Base-by-base conservation (phyloP, 1,140 invertebrate genomes). In the Eupeodes corollae region DNA sequence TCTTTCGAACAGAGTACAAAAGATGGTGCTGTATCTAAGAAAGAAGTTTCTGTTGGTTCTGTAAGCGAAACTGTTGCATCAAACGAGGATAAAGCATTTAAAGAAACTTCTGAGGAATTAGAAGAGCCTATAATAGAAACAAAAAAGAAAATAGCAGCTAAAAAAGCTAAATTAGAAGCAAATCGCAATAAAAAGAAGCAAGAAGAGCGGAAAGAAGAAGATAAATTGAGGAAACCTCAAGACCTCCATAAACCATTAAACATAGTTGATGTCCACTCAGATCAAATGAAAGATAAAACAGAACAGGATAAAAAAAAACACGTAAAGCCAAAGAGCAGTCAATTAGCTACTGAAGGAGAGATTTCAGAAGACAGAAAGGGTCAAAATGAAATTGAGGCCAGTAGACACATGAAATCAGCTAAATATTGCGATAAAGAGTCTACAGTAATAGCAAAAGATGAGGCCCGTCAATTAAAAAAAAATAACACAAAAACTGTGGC, bases 181-280 rank as follows among this genome's bases (percentile, higher is more conserved):
- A 44, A 12, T 14, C 11, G 39, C 15, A 44, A 44, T 31, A 44
- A 18, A 1, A 56, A 51, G 30, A 55, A 56, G 16, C 9, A 41
- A 13, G 42, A 35, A 44, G 31, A n/a, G 37, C 39, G 5, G 2
- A 47, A 35, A 18, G 11, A 46, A 46, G 26, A 12, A 21, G 6
- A 19, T 2, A 42, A 44, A 18, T 31, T 42, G 21, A 26, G 8
- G 3, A 3, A 3, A 5, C 21, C 21, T 26, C 21, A 44, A 35
- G 19, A 12, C 18, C 30, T 19, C 12, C 10, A 37, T 34, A 12
- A 33, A 6, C 3, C 10, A 11, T 10, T 14, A 11, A 39, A 32
- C 9, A 47, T 19, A n/a, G 19, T 6, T 5, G 41, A 34, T 13
- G 47, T 38, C 13, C 30, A 19, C 18, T 19, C 32, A 12, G 35